phyloP scores from a whole-genome alignment of 2,113 vertebrate genomes.

The Miniopterus natalensis region DNA sequence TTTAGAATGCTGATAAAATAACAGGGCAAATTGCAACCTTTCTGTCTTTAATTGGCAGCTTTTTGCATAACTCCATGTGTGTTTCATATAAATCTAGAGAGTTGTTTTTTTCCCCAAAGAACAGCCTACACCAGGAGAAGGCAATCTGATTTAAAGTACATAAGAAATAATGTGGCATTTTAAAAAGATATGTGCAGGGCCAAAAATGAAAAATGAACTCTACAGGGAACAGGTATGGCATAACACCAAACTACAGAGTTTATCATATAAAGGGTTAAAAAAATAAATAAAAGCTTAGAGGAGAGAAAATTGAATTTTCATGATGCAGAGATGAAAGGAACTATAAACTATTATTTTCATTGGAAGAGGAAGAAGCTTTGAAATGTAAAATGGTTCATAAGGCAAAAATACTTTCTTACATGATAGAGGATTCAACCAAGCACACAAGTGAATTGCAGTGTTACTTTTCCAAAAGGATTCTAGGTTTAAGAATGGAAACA shows the following conservation, averaged over 20 bases:
- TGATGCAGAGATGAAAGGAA: slow-evolving; percentile 64
- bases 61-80: background rate
- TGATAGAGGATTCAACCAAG: slow-evolving; percentile 50
- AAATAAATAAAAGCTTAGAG: slow-evolving; percentile 67
- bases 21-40: slow-evolving; percentile 51
- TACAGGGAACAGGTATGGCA: background rate
- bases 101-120: background rate
- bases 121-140: background rate
- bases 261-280: slow-evolving; percentile 56
- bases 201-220: background rate
- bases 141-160: slow-evolving; percentile 25
- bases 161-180: background rate
- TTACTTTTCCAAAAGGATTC: background rate
- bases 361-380: slow-evolving; percentile 62
- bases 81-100: slow-evolving; percentile 4
- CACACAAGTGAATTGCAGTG: slow-evolving; percentile 16
- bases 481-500: slow-evolving; percentile 51
- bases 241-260: background rate
- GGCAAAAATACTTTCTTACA: slow-evolving; percentile 57
- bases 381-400: slow-evolving; percentile 73
- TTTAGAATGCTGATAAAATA: slow-evolving; percentile 60
- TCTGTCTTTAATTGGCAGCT: slow-evolving; percentile 28
- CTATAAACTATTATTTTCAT: slow-evolving; percentile 64
- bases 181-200: background rate
- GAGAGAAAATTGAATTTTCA: slow-evolving; percentile 72